Percentiles rank a stretch among this genome's conserved stretches.
Conservation (phyloP, 2,888 invertebrate genomes). For the Eristalis intricaria region DNA sequence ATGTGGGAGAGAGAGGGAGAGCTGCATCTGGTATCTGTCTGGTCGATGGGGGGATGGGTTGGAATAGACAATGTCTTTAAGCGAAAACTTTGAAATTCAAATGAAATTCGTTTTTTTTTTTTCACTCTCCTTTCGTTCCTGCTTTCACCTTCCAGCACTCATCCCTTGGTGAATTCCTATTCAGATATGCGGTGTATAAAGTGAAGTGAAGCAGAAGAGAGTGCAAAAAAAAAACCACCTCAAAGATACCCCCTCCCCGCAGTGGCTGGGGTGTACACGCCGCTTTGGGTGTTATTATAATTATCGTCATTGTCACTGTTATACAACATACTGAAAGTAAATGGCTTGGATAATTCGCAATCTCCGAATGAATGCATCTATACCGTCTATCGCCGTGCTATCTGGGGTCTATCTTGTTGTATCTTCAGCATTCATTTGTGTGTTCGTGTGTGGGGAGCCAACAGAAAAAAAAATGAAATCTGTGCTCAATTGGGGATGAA, state of each 20-base stretch:
- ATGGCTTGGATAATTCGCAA: slow-evolving; percentile 66
- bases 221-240: slow-evolving; percentile 17
- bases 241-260: not conserved
- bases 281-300: slow-evolving; percentile 58
- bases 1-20: not conserved
- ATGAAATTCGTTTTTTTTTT: slow-evolving; percentile 40
- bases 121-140: not conserved
- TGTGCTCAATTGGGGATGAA: slow-evolving; percentile 57
- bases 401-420: not conserved
- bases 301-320: slow-evolving; percentile 62
- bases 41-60: not conserved
- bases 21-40: slow-evolving; percentile 4
- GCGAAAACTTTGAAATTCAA: slow-evolving; percentile 64
- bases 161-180: not conserved
- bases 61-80: slow-evolving; percentile 18
- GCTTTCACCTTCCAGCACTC: not conserved
- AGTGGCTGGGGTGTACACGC: not conserved
- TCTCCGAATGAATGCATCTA: slow-evolving; percentile 32
- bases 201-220: slow-evolving; percentile 45
- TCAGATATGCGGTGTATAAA: slow-evolving; percentile 39
- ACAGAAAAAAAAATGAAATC: slow-evolving; percentile 36
- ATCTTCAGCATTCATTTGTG: not conserved
- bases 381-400: not conserved
- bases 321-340: slow-evolving; percentile 51
- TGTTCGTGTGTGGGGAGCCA: not conserved